phyloP scores from a whole-genome alignment of 2,113 vertebrate genomes.

The Xiphophorus couchianus region DNA sequence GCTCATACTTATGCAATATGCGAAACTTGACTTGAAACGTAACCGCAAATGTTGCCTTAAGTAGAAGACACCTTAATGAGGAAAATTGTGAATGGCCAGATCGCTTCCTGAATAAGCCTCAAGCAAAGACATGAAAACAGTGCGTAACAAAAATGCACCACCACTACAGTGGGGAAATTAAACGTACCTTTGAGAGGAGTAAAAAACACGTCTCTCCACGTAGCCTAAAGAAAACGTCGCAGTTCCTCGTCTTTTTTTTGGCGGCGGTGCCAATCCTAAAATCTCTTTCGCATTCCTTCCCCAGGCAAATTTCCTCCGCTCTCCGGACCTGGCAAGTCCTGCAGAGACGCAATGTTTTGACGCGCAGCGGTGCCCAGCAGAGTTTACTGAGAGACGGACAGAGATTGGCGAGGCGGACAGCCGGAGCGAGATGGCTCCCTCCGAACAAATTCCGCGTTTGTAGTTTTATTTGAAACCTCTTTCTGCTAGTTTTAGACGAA shows the following conservation, averaged over 20 bases:
- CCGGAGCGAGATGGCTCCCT: conserved; percentile 44
- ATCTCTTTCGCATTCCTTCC: conserved; percentile 55
- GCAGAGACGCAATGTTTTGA: conserved; percentile 80
- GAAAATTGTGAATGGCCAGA: neutral
- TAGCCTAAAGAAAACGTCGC: conserved; percentile 52
- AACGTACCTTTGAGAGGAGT: conserved; percentile 77
- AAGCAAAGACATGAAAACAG: conserved; percentile 7
- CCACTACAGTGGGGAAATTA: conserved; percentile 23
- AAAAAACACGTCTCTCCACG: conserved; percentile 63
- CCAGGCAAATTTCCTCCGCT: conserved; percentile 49
- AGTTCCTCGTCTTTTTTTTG: conserved; percentile 55
- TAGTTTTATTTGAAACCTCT: neutral
- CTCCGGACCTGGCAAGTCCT: conserved; percentile 52
- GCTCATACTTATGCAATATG: neutral
- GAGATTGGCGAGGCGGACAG: conserved; percentile 42
- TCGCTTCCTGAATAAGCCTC: neutral
- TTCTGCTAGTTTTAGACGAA: no score
- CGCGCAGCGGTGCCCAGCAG: conserved; percentile 66
- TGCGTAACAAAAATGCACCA: conserved; percentile 40
- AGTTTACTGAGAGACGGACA: conserved; percentile 63
- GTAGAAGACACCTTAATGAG: neutral
- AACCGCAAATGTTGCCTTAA: conserved; percentile 9
- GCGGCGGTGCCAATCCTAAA: conserved; percentile 63
- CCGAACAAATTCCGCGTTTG: conserved; percentile 15
- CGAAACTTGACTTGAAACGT: conserved; percentile 8